A percentile compares a stretch with the other conserved stretches of the same genome.
Conservation (phyloP, 2,888 invertebrate genomes). For the Synergus gifuensis region DNA sequence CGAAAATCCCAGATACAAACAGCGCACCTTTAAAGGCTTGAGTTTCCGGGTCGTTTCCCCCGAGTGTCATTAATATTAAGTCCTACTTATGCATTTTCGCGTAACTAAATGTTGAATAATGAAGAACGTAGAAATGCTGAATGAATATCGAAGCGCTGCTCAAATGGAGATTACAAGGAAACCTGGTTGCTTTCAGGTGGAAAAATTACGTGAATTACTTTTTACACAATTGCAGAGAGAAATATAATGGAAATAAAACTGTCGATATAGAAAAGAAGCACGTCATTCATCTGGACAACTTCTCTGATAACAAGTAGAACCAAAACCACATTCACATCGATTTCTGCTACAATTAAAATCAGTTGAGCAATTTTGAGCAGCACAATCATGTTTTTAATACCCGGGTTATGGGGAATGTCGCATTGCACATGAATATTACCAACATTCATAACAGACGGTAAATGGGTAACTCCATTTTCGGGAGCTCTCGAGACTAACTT, state of each 20-base stretch:
- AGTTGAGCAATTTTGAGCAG: conserved; percentile 19
- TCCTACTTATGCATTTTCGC: conserved; percentile 26
- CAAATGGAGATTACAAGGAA: background rate
- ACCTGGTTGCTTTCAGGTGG: background rate
- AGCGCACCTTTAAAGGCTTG: conserved; percentile 34
- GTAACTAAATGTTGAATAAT: conserved; percentile 17
- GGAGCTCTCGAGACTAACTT: conserved; percentile 40
- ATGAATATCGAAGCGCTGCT: background rate
- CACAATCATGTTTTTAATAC: conserved; percentile 13
- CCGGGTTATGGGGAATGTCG: conserved; percentile 24
- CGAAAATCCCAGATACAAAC: background rate
- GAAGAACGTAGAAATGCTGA: background rate
- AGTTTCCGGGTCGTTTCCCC: conserved; percentile 6
- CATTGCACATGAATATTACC: conserved; percentile 31
- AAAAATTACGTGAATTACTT: background rate
- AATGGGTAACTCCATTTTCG: conserved; percentile 39
- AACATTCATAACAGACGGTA: conserved; percentile 24
- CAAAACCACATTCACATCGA: background rate
- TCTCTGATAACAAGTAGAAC: background rate
- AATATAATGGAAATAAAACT: background rate
- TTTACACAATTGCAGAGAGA: background rate
- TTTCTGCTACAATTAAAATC: conserved; percentile 12
- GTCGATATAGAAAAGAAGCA: background rate
- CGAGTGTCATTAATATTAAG: conserved; percentile 33
- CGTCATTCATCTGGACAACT: background rate